Conservation (phyloP, 2,113 vertebrate genomes). For the Alethe diademata region DNA sequence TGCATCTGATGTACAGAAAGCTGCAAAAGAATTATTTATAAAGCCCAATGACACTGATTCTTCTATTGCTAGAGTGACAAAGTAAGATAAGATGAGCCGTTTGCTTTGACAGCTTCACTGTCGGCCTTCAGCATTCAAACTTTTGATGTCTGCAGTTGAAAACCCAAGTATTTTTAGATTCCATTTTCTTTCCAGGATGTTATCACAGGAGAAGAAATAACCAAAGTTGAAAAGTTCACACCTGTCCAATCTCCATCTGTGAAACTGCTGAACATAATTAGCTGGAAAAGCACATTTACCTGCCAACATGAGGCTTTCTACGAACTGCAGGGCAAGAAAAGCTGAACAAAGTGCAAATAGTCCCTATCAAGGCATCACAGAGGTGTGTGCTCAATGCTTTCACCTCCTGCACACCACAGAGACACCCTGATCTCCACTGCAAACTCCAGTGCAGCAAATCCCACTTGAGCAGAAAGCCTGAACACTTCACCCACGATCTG, state of each 20-base stretch:
- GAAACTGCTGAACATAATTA: not conserved
- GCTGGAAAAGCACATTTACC: not conserved
- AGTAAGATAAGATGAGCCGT: not conserved
- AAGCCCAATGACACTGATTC: constrained; percentile 24
- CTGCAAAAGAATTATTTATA: constrained; percentile 64
- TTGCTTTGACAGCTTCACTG: constrained; percentile 32
- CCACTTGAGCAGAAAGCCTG: not conserved
- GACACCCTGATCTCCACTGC: not conserved
- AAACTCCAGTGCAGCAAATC: not conserved
- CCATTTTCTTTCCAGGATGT: constrained; percentile 19
- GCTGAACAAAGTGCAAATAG: not conserved
- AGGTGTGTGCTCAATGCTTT: not conserved
- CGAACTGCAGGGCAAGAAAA: not conserved
- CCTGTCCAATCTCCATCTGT: not conserved
- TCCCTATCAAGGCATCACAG: not conserved
- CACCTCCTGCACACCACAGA: not conserved
- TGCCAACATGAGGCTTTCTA: not conserved
- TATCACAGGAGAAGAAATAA: constrained; percentile 21
- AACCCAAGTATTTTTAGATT: not conserved
- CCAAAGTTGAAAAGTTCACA: constrained; percentile 66
- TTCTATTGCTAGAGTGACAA: not conserved
- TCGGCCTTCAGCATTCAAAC: not conserved
- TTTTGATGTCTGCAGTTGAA: constrained; percentile 31
- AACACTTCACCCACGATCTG: not conserved
- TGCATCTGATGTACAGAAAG: not conserved